A percentile compares a stretch with the other conserved stretches of the same genome.
These are phyloP conservation scores for Apamea anceps DNA, from an alignment of 2,888 invertebrate species.

Conservation along the genomic window DNA sequence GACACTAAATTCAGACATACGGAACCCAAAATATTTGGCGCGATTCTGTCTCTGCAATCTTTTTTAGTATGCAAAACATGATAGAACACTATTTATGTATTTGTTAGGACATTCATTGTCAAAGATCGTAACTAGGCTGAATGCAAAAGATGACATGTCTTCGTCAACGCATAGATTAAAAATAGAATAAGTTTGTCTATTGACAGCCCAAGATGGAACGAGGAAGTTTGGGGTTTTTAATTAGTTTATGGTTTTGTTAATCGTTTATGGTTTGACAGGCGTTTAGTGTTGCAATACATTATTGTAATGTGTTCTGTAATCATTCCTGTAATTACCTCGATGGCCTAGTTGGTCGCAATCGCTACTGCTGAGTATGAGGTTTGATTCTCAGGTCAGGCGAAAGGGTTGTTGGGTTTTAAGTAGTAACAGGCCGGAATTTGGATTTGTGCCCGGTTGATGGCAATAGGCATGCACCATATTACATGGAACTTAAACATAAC, in stretches of 20 bases:
- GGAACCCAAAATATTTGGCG: conserved; percentile 6
- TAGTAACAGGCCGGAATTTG: too few relatives aligned
- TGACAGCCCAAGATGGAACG: conserved; percentile 41
- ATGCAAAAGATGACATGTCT: conserved; percentile 45
- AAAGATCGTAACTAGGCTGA: conserved; percentile 51
- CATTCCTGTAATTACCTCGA: not conserved
- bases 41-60: not conserved
- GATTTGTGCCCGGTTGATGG: too few relatives aligned
- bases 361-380: not conserved
- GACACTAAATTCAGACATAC: conserved; percentile 12
- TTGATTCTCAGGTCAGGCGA: not conserved
- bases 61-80: conserved; percentile 60
- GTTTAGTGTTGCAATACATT: conserved; percentile 3
- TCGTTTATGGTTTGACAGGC: conserved; percentile 6
- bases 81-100: conserved; percentile 45
- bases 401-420: not conserved
- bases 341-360: not conserved
- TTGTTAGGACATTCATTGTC: conserved; percentile 67
- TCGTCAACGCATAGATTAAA: conserved; percentile 56
- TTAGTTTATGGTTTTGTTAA: conserved; percentile 30
- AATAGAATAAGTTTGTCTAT: conserved; percentile 59
- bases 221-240: conserved; percentile 54
- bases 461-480: too few relatives aligned
- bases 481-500: too few relatives aligned
- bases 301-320: not conserved